phyloP scores from a whole-genome alignment of 2,113 vertebrate species.

The Orientallactaga bullata region DNA sequence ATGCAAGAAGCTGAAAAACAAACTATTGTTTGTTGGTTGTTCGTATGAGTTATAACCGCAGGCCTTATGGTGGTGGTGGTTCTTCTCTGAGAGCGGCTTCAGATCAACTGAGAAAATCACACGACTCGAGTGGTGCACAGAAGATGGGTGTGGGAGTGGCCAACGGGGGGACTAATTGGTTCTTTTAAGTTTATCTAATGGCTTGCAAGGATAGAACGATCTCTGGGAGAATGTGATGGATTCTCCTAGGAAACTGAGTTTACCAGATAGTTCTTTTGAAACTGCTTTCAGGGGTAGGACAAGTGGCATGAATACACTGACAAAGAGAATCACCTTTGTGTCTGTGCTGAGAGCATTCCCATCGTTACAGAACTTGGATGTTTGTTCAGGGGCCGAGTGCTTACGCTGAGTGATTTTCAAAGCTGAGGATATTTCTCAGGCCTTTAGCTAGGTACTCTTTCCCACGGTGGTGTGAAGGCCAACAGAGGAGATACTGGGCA shows the following conservation, averaged over 20 bases:
- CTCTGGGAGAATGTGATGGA: conserved; percentile 49
- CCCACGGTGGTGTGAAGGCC: conserved; percentile 76
- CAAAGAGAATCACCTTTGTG: conserved; percentile 36
- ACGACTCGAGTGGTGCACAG: conserved; percentile 12
- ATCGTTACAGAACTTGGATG: conserved; percentile 43
- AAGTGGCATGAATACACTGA: conserved; percentile 59
- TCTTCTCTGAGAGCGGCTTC: conserved; percentile 40
- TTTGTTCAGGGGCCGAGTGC: conserved; percentile 56
- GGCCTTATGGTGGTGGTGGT: neutral
- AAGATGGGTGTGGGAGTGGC: neutral
- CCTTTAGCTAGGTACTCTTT: conserved; percentile 77
- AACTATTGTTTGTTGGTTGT: neutral
- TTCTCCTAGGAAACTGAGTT: conserved; percentile 83
- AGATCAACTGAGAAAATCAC: neutral
- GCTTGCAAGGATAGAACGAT: conserved; percentile 72
- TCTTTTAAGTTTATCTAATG: conserved; percentile 82
- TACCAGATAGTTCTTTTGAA: conserved; percentile 71
- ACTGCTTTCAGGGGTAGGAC: conserved; percentile 63
- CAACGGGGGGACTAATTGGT: conserved; percentile 64
- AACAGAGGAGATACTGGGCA: conserved; percentile 64
- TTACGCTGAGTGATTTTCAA: conserved; percentile 81
- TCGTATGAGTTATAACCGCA: neutral
- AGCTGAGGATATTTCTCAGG: conserved; percentile 71
- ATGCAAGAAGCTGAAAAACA: neutral
- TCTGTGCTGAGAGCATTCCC: conserved; percentile 26